These are phyloP conservation scores for Caranx melampygus DNA, from an alignment of 2,113 vertebrate species.

Conservation along the genomic window DNA sequence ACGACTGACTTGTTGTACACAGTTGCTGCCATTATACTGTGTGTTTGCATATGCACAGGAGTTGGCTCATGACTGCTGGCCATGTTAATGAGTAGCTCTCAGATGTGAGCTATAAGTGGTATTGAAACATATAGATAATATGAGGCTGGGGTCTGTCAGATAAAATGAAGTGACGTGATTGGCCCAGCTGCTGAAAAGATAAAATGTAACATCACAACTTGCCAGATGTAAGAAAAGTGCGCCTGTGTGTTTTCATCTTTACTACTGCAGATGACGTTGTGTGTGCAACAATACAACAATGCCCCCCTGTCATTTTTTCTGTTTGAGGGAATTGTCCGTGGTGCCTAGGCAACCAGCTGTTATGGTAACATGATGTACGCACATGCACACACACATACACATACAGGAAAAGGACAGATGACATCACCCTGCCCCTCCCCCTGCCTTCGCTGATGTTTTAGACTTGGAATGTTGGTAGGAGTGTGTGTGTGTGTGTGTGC, in stretches of 20 bases:
- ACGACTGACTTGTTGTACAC: conserved; percentile 43
- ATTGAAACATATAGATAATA: conserved; percentile 28
- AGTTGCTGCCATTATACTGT: conserved; percentile 16
- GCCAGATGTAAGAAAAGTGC: background rate
- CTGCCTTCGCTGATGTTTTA: conserved; percentile 37
- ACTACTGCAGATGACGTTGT: conserved; percentile 55
- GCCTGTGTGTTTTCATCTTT: conserved; percentile 27
- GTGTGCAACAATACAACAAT: conserved; percentile 68
- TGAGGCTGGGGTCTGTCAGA: background rate
- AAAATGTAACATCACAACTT: background rate
- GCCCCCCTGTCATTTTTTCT: conserved; percentile 49
- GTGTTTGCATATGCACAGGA: background rate
- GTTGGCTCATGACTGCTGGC: background rate
- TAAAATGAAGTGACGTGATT: conserved; percentile 18
- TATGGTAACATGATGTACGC: conserved; percentile 58
- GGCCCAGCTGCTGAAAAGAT: background rate
- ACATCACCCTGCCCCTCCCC: conserved; percentile 50
- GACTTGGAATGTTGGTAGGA: conserved; percentile 50
- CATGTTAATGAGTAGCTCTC: conserved; percentile 9
- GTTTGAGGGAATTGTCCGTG: conserved; percentile 70
- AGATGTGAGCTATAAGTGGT: conserved; percentile 19
- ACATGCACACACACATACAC: background rate
- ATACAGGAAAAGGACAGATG: conserved; percentile 57
- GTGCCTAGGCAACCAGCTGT: conserved; percentile 73
- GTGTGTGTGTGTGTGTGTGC: conserved; percentile 50